Evolutionary conservation across 2,113 vertebrate species (phyloP), one percentile per base, ranked within the genome.

Genomic region (Xenopus laevis): DNA sequence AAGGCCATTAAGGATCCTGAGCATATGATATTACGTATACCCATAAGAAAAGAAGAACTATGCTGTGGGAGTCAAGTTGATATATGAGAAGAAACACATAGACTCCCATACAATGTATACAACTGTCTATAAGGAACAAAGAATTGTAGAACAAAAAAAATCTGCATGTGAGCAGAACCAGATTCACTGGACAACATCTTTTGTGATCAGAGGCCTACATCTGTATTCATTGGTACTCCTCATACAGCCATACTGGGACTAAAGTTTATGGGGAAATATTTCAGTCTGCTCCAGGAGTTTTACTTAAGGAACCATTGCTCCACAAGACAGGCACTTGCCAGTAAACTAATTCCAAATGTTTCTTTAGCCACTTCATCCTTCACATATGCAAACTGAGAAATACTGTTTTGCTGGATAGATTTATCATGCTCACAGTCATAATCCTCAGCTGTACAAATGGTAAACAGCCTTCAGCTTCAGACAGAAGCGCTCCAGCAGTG

Each of bases 301-400:
- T 5, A 47, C 0, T 21, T 21, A 27, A 69, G 30, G 7, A 61
- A 59, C 45, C 52, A n/a, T 57, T 53, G 50, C 66, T 59, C 67
- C 59, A 70, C 58, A 45, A 70, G 66, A 58, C 27, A 77, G 59
- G 67, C 67, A 64, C 66, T 50, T 77, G 63, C 66, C 52, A 70
- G 69, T 77, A 77, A 77, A 77, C 60, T 18, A 62, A 77, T 77
- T 57, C 74, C 74, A 77, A 77, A 77, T 77, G 74, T 77, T 77
- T 77, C 23, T 63, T 55, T 10, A 75, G 46, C 59, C 73, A 63
- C 73, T 75, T 75, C 65, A 77, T 77, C 67, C 74, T 70, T 64
- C 74, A 77, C 74, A 70, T 77, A 64, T 70, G 66, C 74, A 77
- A 55, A 69, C 55, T 30, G 74, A 77, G 50, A 63, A 77, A 77